Evolutionary conservation across 2,888 invertebrate species (phyloP).

Genomic region (Agonopterix subpropinquella): DNA sequence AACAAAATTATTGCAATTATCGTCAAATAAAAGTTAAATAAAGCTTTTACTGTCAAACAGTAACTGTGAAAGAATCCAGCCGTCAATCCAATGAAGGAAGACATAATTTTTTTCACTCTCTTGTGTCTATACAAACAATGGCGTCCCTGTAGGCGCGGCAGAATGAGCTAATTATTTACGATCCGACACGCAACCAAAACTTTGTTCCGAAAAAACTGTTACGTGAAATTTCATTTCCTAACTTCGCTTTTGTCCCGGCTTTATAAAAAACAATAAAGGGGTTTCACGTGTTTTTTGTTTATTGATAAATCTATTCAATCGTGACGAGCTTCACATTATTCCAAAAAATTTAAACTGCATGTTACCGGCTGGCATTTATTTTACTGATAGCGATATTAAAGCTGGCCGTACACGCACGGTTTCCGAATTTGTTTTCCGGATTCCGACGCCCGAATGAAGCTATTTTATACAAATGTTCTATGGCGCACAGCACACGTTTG

Average conservation of each 20-base stretch:
- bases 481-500: too few species aligned
- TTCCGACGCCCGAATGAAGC: too few species aligned
- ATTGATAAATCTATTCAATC: slow-evolving; percentile 35
- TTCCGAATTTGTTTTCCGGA: too few species aligned
- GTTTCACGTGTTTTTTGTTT: slow-evolving; percentile 35
- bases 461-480: too few species aligned
- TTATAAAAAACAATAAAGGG: slow-evolving; percentile 36
- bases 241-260: slow-evolving; percentile 53
- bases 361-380: slow-evolving; percentile 5
- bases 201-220: slow-evolving; percentile 57
- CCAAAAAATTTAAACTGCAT: slow-evolving; percentile 11
- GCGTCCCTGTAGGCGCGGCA: slow-evolving; percentile 55
- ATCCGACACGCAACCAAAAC: slow-evolving; percentile 63
- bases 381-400: slow-evolving; percentile 41
- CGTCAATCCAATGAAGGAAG: slow-evolving; percentile 32
- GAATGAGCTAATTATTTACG: slow-evolving; percentile 72
- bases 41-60: too few species aligned
- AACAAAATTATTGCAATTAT: too few species aligned
- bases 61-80: slow-evolving; percentile 2
- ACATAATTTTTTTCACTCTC: slow-evolving; percentile 48
- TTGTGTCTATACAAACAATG: slow-evolving; percentile 58
- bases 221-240: slow-evolving; percentile 74
- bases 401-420: too few species aligned
- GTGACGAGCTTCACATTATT: slow-evolving; percentile 18
- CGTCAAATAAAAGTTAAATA: too few species aligned